phyloP scores from a whole-genome alignment of 2,888 invertebrate species.

The Drosophila infuscata region DNA sequence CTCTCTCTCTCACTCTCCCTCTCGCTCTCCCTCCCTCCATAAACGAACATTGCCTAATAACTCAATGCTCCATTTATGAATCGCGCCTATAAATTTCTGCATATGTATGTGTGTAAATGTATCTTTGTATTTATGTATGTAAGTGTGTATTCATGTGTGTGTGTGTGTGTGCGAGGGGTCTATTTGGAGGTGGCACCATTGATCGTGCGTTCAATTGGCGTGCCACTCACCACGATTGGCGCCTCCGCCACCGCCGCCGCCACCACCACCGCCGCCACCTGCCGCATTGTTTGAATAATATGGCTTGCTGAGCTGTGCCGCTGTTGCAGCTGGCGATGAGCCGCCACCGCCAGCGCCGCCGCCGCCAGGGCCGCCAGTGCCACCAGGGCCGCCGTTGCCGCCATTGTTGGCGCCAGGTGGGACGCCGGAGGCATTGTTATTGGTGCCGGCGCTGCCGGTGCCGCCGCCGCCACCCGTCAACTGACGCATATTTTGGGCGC shows the following conservation, averaged over 20 bases:
- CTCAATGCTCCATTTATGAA: slow-evolving; percentile 21
- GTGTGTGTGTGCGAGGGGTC: slow-evolving; percentile 17
- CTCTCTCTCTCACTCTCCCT: slow-evolving; percentile 2
- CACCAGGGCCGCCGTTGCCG: slow-evolving; percentile 74
- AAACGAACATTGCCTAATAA: slow-evolving; percentile 28
- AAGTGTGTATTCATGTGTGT: slow-evolving; percentile 25
- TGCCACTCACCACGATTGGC: slow-evolving; percentile 83
- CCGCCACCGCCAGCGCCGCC: slow-evolving; percentile 50
- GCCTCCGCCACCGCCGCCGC: slow-evolving; percentile 69
- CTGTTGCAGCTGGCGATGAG: slow-evolving; percentile 44
- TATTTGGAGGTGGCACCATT: slow-evolving; percentile 27
- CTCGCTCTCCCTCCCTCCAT: not conserved
- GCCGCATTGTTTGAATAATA: slow-evolving; percentile 82
- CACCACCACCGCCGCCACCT: slow-evolving; percentile 69
- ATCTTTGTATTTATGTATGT: not conserved
- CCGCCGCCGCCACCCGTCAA: slow-evolving; percentile 71
- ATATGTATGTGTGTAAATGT: not conserved
- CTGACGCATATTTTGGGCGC: slow-evolving; percentile 76
- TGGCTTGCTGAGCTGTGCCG: slow-evolving; percentile 83
- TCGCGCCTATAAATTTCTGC: slow-evolving; percentile 11
- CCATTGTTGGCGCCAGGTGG: slow-evolving; percentile 57
- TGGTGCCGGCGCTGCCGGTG: slow-evolving; percentile 64
- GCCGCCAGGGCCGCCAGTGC: slow-evolving; percentile 52
- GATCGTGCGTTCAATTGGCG: slow-evolving; percentile 55
- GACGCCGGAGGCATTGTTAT: slow-evolving; percentile 62